Evolutionary conservation across 2,888 invertebrate genomes (phyloP), one percentile per base, ranked within the genome.

Genomic region (Eurytoma californica): DNA sequence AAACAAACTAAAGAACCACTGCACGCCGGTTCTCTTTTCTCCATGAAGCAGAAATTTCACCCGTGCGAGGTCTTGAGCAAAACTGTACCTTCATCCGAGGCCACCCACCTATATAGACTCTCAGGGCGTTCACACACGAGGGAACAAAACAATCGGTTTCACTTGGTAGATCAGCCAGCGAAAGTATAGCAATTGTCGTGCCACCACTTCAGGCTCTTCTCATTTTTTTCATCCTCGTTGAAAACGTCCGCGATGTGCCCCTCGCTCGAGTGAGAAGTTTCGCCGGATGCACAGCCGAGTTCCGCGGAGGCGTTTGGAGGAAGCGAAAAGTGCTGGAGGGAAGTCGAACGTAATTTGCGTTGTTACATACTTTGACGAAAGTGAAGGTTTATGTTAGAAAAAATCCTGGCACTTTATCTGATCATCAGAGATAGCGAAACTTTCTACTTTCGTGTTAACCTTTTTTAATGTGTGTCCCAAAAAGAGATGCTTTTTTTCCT

Each of bases 111-210:
- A 86, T 88, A 89, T 89, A 89, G 86, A 86, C 86, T 85, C 39
- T 3, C 69, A 28, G 75, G 85, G 82, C 80, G 82, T 88, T 89
- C 87, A 85, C 87, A 87, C 86, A 84, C 85, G 83, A 53, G 63
- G 65, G 51, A 78, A 72, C 82, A 83, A 86, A 88, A 89, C 89
- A 89, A 90, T 90, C 83, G 86, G 88, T 89, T 88, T 89, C 89
- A 87, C 90, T 89, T 80, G 83, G 84, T 47, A 57, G 76, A 81
- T 78, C 72, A 70, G 55, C 53, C 55, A 88, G 89, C 88, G 89
- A 90, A 89, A 89, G 89, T 89, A 84, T 76, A 70, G 74, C 77
- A 66, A 68, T 20, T 79, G 57, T 55, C 69, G 80, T 75, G 79
- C 82, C 80, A 28, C 66, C 39, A 65, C 53, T 28, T 77, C 80